Base-by-base conservation (phyloP, 2,888 invertebrate species). In the Hypena proboscidalis region DNA sequence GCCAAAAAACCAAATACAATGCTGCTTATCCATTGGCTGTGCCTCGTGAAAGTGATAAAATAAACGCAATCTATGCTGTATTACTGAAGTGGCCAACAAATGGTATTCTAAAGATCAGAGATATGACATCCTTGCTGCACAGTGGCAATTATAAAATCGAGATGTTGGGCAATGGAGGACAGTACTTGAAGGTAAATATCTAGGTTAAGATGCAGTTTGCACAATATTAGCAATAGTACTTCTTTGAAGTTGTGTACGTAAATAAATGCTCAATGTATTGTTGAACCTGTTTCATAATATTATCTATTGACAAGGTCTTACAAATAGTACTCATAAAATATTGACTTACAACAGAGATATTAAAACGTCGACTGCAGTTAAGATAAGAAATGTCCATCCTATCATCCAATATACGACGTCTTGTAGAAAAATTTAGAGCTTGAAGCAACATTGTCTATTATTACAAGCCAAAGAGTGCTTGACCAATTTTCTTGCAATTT, bases 41-140 rank as follows among this genome's bases (percentile, higher is more conserved):
- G 34, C 80, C 85, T 0, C 36, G 14, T 1, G 2, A 46, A 13
- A 4, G 52, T 22, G 71, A 83, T 42, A 58, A 33, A 4, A 51
- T 89, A 1, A 67, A 48, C 7, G 67, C 78, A 13, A 87, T 96
- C 7, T 97, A 95, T 77, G 96, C 95, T 0, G 93, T 93, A 30
- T 80, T 94, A 9, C 81, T 97, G 20, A 75, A 92, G 1, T 97
- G 97, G 95, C 96, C 97, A 0, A 70, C 78, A 13, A 79, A 91
- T 26, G 91, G 92, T 46, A 70, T 85, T 9, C 77, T 95, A 5
- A 59, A 27, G 9, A 14, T 85, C 1, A 51, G 51, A 27, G 79
- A 83, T 48, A 58, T 84, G 0, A 61, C 67, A 0, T 30, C 56
- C 38, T 69, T 70, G 52, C 55, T 85, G 3, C 77, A 77, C 33